phyloP scores from a whole-genome alignment of 2,797 vertebrate genomes.

The Myotis myotis region DNA sequence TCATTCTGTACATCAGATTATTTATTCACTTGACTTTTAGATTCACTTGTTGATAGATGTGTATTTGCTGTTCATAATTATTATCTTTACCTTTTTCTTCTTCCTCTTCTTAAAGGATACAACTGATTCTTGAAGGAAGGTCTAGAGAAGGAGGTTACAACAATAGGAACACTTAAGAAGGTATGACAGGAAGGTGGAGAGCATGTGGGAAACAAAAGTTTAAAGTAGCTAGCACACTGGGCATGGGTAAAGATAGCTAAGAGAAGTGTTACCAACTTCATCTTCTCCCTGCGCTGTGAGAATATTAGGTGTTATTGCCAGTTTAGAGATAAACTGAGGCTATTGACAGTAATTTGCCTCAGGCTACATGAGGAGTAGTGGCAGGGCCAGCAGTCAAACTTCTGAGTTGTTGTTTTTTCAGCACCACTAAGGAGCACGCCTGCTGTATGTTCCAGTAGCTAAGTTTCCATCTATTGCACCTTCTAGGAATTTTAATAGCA shows the following conservation, averaged over 20 bases:
- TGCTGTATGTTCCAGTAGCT: background rate
- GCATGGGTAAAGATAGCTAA: background rate
- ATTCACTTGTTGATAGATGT: too few relatives aligned
- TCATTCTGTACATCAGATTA: too few relatives aligned
- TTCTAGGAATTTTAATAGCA: background rate
- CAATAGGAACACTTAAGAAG: background rate
- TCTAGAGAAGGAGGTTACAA: background rate
- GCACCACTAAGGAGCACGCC: background rate
- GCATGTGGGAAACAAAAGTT: background rate
- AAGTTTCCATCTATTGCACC: background rate
- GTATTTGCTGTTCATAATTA: too few relatives aligned
- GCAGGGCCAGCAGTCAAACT: background rate
- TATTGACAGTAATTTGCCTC: background rate
- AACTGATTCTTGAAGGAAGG: background rate
- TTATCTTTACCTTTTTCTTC: too few relatives aligned
- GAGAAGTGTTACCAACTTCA: background rate
- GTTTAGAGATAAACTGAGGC: constrained; percentile 1
- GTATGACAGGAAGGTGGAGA: background rate
- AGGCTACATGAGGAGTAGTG: background rate
- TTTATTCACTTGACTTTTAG: too few relatives aligned
- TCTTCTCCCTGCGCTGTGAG: background rate
- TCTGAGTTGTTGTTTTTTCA: background rate
- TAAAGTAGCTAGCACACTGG: background rate
- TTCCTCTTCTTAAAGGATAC: too few relatives aligned
- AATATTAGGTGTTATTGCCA: background rate